Percentiles rank a stretch among this genome's conserved stretches.
phyloP scores from a whole-genome alignment of 2,888 invertebrate species.

The Empis stercorea region DNA sequence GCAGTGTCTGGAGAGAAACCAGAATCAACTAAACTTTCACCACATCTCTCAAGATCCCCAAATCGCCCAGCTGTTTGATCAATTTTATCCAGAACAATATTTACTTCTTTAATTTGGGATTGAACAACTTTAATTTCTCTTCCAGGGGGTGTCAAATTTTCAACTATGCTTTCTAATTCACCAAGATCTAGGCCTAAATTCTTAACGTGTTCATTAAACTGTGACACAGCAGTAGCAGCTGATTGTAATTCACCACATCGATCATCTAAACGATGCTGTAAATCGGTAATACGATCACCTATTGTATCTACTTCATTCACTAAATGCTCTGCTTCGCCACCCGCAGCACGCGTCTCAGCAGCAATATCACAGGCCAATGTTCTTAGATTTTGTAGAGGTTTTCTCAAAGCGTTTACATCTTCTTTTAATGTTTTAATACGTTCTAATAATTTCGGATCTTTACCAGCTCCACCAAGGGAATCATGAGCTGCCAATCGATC shows the following conservation, averaged over 20 bases:
- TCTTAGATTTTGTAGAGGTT: constrained; percentile 47
- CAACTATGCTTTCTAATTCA: constrained; percentile 70
- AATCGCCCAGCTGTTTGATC: constrained; percentile 52
- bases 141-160: constrained; percentile 72
- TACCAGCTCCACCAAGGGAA: constrained; percentile 57
- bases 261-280: constrained; percentile 64
- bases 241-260: constrained; percentile 68
- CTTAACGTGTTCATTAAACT: constrained; percentile 82
- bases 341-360: constrained; percentile 60
- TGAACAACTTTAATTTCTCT: constrained; percentile 76
- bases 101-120: constrained; percentile 69
- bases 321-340: constrained; percentile 62
- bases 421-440: constrained; percentile 72
- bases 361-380: constrained; percentile 58
- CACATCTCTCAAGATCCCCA: constrained; percentile 54
- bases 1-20: constrained; percentile 76
- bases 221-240: constrained; percentile 73
- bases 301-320: constrained; percentile 66
- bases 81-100: constrained; percentile 50
- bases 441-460: constrained; percentile 72
- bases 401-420: constrained; percentile 64
- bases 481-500: constrained; percentile 60
- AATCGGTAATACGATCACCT: constrained; percentile 60
- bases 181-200: constrained; percentile 60
- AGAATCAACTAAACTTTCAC: constrained; percentile 66